These are phyloP conservation scores for Pteromalus puparum DNA, from an alignment of 1,140 invertebrate genomes.

Conservation along the genomic window DNA sequence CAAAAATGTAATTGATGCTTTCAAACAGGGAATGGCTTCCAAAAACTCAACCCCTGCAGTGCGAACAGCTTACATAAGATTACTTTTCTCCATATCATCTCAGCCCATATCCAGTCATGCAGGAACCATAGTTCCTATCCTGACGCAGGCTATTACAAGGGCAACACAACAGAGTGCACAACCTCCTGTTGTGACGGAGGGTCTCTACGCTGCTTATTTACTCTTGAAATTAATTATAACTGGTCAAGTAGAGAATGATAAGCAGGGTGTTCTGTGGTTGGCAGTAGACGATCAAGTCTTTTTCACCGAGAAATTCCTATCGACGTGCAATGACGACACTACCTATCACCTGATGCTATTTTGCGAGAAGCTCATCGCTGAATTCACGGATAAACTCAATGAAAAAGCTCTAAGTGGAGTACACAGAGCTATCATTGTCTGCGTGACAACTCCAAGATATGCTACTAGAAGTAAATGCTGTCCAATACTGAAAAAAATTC, in stretches of 20 bases:
- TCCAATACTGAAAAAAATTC: constrained; percentile 64
- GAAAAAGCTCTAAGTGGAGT: constrained; percentile 75
- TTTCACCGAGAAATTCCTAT: constrained; percentile 88
- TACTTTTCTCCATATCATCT: constrained; percentile 63
- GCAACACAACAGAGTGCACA: constrained; percentile 74
- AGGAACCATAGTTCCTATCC: constrained; percentile 63
- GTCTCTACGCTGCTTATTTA: constrained; percentile 84
- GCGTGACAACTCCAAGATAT: constrained; percentile 76
- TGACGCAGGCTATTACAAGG: constrained; percentile 66
- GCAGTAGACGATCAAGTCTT: constrained; percentile 86
- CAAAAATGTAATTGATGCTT: constrained; percentile 83
- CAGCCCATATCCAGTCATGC: constrained; percentile 59
- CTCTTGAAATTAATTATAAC: constrained; percentile 80
- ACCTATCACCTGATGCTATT: constrained; percentile 79
- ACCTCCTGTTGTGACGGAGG: constrained; percentile 84
- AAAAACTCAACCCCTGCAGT: constrained; percentile 88
- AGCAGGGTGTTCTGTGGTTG: constrained; percentile 80
- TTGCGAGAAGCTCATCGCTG: constrained; percentile 79
- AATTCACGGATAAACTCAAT: constrained; percentile 78
- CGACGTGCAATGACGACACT: constrained; percentile 82
- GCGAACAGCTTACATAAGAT: constrained; percentile 81
- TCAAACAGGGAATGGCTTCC: constrained; percentile 86
- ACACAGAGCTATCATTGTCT: constrained; percentile 80
- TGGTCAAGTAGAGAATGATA: constrained; percentile 76
- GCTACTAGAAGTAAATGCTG: constrained; percentile 64